Evolutionary conservation across 1,140 invertebrate species (phyloP).

Genomic region (Zaprionus inermis): DNA sequence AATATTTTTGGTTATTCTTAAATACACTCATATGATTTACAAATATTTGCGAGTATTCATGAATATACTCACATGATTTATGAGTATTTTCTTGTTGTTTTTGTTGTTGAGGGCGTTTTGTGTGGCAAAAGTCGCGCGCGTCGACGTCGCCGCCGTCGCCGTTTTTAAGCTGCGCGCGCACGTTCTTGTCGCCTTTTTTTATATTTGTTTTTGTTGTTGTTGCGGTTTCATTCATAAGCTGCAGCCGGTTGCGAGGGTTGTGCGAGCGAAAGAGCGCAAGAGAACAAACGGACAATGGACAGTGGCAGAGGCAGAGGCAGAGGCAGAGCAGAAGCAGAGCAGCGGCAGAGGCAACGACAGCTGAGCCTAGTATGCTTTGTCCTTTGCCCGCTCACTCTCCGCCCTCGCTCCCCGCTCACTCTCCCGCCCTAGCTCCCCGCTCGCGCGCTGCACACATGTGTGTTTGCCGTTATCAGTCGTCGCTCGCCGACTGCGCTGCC

Average conservation of each 20-base stretch:
- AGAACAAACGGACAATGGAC: conserved; percentile 21
- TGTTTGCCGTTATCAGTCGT: conserved; percentile 35
- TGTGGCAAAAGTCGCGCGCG: conserved; percentile 46
- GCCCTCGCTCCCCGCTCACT: too few species aligned
- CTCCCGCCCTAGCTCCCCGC: background rate
- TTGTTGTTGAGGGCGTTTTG: conserved; percentile 32
- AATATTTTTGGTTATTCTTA: background rate
- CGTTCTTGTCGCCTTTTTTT: conserved; percentile 17
- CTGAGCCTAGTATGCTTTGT: conserved; percentile 2
- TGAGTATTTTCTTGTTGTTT: background rate
- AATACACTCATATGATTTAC: too few species aligned
- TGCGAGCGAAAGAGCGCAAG: conserved; percentile 6
- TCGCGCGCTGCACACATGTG: conserved; percentile 36
- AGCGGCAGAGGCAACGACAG: background rate
- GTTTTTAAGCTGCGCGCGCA: conserved; percentile 53
- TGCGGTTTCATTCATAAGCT: conserved; percentile 15
- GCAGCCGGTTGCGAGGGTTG: conserved; percentile 43
- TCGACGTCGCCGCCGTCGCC: conserved; percentile 3
- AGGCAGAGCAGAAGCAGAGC: background rate
- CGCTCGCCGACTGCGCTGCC: background rate
- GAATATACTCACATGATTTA: too few species aligned
- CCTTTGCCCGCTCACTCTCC: background rate
- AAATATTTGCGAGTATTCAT: too few species aligned
- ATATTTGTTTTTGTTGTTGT: conserved; percentile 7
- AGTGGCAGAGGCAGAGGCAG: background rate